Base-by-base conservation (phyloP, 1,140 invertebrate species). In the Aphidius ervi region DNA sequence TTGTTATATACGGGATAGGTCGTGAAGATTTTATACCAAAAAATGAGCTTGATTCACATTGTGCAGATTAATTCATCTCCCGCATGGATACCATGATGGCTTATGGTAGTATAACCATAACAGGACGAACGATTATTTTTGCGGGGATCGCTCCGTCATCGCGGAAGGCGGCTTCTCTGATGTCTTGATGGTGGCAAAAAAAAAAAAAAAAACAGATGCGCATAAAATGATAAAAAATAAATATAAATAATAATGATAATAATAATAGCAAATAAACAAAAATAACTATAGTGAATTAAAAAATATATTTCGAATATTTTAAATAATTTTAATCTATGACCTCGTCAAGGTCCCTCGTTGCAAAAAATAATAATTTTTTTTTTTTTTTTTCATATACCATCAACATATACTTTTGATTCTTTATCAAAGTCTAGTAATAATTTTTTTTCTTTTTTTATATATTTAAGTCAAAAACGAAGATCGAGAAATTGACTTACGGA, bases 141-240 rank as follows among this genome's bases (percentile, higher is more conserved):
- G 72, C 67, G 64, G 57, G 66, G 67, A 72, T 67, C 68, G 70
- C 72, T 69, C 72, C 68, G 72, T 72, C 72, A 74, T 72, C 68
- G 68, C 68, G 61, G 58, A 58, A 65, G 63, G 67, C 72, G 69
- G 72, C 70, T 65, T 63, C 63, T 71, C 67, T 72, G 70, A 72
- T 71, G 63, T 71, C 61, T 66, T 59, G 62, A 58, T 40, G 47
- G 46, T 58, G 56, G 37, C 47, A 31, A 47, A 10, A 43, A 56
- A 31, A 31, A 23, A 23, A 31, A 31, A 31, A 31, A 31, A 31
- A 31, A 31, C 23, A 31, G 23, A 31, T 31, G 23, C 23, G 4
- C 23, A 31, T 31, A 31, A 31, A 31, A 31, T 31, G 16, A 16
- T 16, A 16, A 16, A 16, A 16, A 16, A 16, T 16, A 16, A 16